Base-by-base conservation (phyloP, 2,113 vertebrate genomes). In the Callipepla californica region DNA sequence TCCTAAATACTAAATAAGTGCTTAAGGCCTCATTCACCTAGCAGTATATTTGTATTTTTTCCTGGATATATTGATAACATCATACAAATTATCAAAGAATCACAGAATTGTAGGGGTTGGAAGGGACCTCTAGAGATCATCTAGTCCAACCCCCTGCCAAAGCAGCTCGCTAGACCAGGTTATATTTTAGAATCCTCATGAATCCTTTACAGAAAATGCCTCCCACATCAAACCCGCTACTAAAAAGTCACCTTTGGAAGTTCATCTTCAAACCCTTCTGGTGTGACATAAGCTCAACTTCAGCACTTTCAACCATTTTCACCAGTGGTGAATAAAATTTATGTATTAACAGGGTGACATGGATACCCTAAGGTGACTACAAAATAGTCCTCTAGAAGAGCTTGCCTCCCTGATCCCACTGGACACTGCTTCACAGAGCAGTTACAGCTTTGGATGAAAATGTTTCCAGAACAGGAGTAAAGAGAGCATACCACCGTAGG, bases 211-310 rank as follows among this genome's bases (percentile, higher is more conserved):
- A 53, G 70, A 95, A 53, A 94, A 85, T 1, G 9, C 22, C 45
- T 87, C 8, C 4, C 34, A 85, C 78, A 68, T 73, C 17, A 82
- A 82, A 82, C 62, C n/a, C 61, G 40, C 70, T 87, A 70, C 82
- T 95, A 87, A 85, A 92, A 79, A 82, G 92, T 77, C 93, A 91
- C 75, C 66, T 88, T 82, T 36, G 58, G 62, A 87, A 72, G 44
- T 91, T 94, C 70, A 89, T 69, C 85, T 95, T 92, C 95, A 79
- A 89, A 92, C 66, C 36, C 20, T 53, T 65, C 58, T 73, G 10
- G 13, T 62, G 40, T 94, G 78, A 92, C 53, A 66, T 11, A 72
- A 76, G 28, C 22, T 68, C 40, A 40, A 40, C 40, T 40, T 40
- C 40, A 40, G 11, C 40, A 40, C 13, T 40, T 40, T 40, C 40